phyloP scores from a whole-genome alignment of 2,888 invertebrate genomes.

The Polia nebulosa region DNA sequence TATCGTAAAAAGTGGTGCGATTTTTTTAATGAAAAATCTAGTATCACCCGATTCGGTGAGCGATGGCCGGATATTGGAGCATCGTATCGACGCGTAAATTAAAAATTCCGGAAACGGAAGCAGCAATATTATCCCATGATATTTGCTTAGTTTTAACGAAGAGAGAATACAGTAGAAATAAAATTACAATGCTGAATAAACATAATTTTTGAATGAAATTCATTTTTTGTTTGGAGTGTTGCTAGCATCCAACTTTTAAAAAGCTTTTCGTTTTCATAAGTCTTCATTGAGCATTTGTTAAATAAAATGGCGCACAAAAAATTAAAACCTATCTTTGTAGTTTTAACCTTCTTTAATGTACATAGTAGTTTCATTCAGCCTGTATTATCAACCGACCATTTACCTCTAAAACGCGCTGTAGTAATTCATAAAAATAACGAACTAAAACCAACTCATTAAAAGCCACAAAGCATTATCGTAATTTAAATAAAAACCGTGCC shows the following conservation, averaged over 20 bases:
- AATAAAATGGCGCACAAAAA: not conserved
- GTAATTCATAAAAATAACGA: slow-evolving; percentile 51
- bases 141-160: slow-evolving; percentile 67
- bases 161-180: slow-evolving; percentile 40
- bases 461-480: slow-evolving; percentile 63
- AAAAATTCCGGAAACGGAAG: slow-evolving; percentile 77
- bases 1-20: slow-evolving; percentile 53
- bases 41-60: slow-evolving; percentile 61
- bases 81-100: slow-evolving; percentile 75
- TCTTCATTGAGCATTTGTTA: not conserved
- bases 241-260: not conserved
- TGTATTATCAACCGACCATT: slow-evolving; percentile 7
- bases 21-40: slow-evolving; percentile 60
- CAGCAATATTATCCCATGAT: slow-evolving; percentile 64
- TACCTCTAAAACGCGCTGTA: slow-evolving; percentile 32
- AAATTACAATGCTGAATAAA: slow-evolving; percentile 17
- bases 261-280: not conserved
- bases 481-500: slow-evolving; percentile 67
- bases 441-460: slow-evolving; percentile 57
- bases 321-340: not conserved
- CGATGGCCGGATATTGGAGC: slow-evolving; percentile 78
- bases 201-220: slow-evolving; percentile 15
- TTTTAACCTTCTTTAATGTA: not conserved
- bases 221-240: not conserved
- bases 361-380: slow-evolving; percentile 2